Conservation (phyloP, 2,797 vertebrate species). For the Anguilla marmorata region DNA sequence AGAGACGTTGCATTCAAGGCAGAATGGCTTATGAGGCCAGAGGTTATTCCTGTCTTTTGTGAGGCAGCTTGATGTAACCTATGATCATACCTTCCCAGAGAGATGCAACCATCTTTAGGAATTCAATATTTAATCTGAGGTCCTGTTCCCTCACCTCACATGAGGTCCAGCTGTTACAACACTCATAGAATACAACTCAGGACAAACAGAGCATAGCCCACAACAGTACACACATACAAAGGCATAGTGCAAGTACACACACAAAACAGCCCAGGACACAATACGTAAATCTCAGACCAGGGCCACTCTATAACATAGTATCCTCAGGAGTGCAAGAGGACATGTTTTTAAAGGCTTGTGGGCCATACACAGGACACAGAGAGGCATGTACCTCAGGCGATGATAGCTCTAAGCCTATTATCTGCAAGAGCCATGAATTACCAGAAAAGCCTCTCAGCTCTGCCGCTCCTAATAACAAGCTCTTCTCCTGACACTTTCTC, state of each 20-base stretch:
- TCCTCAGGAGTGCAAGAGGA: neutral
- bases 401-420: constrained; percentile 30
- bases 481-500: constrained; percentile 5
- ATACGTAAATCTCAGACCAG: neutral
- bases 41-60: neutral
- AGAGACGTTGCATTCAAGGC: neutral
- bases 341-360: constrained; percentile 18
- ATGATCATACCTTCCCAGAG: neutral
- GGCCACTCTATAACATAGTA: neutral
- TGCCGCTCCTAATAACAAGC: neutral
- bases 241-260: neutral
- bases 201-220: neutral
- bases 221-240: neutral
- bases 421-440: constrained; percentile 11
- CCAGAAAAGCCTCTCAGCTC: constrained; percentile 20
- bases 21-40: neutral
- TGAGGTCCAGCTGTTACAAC: neutral
- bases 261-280: neutral
- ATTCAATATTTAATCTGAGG: neutral
- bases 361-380: constrained; percentile 16
- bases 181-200: neutral
- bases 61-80: neutral
- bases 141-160: neutral
- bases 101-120: neutral
- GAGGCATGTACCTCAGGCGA: neutral